Conservation (phyloP, 2,797 vertebrate genomes). For the Gorsachius magnificus region DNA sequence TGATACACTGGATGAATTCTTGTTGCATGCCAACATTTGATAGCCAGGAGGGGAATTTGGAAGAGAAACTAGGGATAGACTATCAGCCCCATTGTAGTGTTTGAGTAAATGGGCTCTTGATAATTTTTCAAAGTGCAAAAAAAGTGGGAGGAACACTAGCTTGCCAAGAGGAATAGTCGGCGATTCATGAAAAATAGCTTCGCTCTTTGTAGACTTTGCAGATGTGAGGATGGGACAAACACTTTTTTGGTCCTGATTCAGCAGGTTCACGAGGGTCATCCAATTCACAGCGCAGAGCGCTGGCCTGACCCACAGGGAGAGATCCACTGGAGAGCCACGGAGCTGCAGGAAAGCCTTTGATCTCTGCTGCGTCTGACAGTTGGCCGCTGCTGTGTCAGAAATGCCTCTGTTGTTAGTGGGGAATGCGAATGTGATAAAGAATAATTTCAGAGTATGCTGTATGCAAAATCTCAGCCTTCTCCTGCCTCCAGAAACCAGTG, state of each 20-base stretch:
- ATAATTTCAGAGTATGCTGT: background rate
- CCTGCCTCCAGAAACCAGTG: background rate
- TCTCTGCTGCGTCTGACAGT: conserved; percentile 26
- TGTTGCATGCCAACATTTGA: background rate
- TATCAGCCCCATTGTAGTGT: background rate
- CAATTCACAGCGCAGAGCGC: conserved; percentile 35
- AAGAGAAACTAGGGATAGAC: background rate
- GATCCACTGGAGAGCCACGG: background rate
- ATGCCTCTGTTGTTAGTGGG: background rate
- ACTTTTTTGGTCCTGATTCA: conserved; percentile 27
- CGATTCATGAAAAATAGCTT: conserved; percentile 46
- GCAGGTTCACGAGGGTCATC: conserved; percentile 14
- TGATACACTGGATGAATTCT: background rate
- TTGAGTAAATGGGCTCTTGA: background rate
- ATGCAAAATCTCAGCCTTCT: background rate
- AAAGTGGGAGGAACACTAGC: conserved; percentile 26
- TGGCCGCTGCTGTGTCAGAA: conserved; percentile 41
- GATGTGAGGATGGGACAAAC: conserved; percentile 33
- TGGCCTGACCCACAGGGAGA: background rate
- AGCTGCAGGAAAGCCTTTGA: conserved; percentile 2
- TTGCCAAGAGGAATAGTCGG: conserved; percentile 30
- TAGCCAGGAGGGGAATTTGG: background rate
- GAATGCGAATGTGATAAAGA: background rate
- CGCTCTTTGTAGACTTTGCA: conserved; percentile 33
- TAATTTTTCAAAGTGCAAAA: background rate